Conservation (phyloP, 1,140 invertebrate species). For the Drosophila leontia region DNA sequence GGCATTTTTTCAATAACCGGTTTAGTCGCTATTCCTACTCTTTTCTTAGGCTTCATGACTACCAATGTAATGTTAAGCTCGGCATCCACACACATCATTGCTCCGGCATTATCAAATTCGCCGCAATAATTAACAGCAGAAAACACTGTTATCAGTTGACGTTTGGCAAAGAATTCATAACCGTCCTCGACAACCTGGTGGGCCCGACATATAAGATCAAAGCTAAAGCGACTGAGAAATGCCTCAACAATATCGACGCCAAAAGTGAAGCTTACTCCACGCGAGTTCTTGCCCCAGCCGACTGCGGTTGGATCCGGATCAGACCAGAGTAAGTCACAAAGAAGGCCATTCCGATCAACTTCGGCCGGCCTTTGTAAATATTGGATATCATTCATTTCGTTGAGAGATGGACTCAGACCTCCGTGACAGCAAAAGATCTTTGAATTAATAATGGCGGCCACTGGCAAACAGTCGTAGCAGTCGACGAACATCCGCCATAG, state of each 20-base stretch:
- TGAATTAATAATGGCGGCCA: conserved; percentile 97
- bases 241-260: conserved; percentile 96
- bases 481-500: conserved; percentile 98
- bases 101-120: conserved; percentile 98
- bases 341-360: conserved; percentile 94
- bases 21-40: not conserved
- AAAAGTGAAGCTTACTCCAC: conserved; percentile 97
- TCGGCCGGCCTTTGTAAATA: conserved; percentile 95
- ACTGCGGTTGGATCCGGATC: conserved; percentile 95
- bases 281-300: conserved; percentile 97
- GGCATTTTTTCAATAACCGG: conserved; percentile 19
- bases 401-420: conserved; percentile 93
- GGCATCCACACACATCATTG: conserved; percentile 99
- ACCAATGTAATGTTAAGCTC: conserved; percentile 98
- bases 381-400: conserved; percentile 95
- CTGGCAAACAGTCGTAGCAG: conserved; percentile 88
- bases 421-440: conserved; percentile 99
- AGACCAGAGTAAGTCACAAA: conserved; percentile 98
- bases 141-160: conserved; percentile 98
- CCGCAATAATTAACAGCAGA: conserved; percentile 88
- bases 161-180: conserved; percentile 99
- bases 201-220: conserved; percentile 97
- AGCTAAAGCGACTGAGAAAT: conserved; percentile 96
- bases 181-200: conserved; percentile 99
- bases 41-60: conserved; percentile 85